A percentile compares a stretch with the other conserved stretches of the same genome.
Evolutionary conservation across 2,888 invertebrate species (phyloP).

Genomic region (Agonopterix arenella): DNA sequence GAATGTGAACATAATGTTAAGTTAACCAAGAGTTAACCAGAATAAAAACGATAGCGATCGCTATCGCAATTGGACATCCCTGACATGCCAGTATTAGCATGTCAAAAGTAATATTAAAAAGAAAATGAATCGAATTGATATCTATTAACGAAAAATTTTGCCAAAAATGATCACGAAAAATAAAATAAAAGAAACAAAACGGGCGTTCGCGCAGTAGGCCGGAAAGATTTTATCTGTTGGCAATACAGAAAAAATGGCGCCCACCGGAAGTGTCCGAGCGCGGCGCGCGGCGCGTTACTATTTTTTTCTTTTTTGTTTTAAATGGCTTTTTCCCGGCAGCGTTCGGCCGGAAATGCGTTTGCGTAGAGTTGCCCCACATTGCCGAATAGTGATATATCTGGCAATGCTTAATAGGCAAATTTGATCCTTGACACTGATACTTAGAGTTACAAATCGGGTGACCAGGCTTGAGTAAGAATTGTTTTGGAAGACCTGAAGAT

Average conservation of each 20-base stretch:
- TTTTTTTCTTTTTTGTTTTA: constrained; percentile 75
- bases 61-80: neutral
- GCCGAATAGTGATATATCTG: constrained; percentile 51
- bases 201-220: constrained; percentile 71
- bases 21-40: neutral
- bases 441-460: constrained; percentile 42
- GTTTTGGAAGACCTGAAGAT: constrained; percentile 44
- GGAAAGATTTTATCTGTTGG: constrained; percentile 77
- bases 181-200: constrained; percentile 59
- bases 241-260: constrained; percentile 78
- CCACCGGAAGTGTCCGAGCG: constrained; percentile 77
- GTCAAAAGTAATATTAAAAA: neutral
- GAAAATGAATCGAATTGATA: neutral
- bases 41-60: neutral
- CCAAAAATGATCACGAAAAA: constrained; percentile 59
- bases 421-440: constrained; percentile 39
- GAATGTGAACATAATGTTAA: neutral
- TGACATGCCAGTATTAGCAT: neutral
- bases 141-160: constrained; percentile 34
- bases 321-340: constrained; percentile 76
- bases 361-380: constrained; percentile 65
- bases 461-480: constrained; percentile 21
- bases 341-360: constrained; percentile 75
- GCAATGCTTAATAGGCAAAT: constrained; percentile 47
- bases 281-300: constrained; percentile 71